A percentile compares a stretch with the other conserved stretches of the same genome.
phyloP scores from a whole-genome alignment of 23 tunicate species.

The Pegea sp. region DNA sequence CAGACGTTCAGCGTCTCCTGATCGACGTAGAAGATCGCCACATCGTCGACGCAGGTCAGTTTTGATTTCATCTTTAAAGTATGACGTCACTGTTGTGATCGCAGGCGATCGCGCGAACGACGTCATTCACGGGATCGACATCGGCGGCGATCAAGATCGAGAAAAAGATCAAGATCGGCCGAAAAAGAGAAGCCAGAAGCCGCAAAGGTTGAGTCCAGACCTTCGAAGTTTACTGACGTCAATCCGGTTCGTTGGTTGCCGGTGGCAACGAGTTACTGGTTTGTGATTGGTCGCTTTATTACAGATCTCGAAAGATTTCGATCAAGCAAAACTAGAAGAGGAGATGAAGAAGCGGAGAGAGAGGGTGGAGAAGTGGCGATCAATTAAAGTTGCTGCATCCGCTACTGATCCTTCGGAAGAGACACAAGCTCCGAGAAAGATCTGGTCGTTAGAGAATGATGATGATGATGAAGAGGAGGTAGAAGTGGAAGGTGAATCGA shows the following conservation, averaged over 20 bases:
- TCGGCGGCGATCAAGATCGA: neutral
- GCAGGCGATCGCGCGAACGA: too few species aligned
- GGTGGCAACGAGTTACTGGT: neutral
- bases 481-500: conserved; percentile 1
- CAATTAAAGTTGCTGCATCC: too few species aligned
- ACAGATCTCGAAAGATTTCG: conserved; percentile 61
- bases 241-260: conserved; percentile 12
- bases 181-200: conserved; percentile 5
- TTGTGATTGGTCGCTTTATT: neutral
- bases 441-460: neutral
- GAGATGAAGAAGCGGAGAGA: conserved; percentile 72
- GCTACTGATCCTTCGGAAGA: too few species aligned
- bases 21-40: conserved; percentile 11
- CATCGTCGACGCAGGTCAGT: conserved; percentile 11
- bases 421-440: too few species aligned
- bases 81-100: too few species aligned
- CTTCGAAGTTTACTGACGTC: conserved; percentile 36
- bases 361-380: conserved; percentile 82
- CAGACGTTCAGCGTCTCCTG: conserved; percentile 25
- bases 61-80: neutral
- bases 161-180: conserved; percentile 6
- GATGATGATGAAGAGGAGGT: conserved; percentile 5
- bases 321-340: conserved; percentile 73
- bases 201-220: conserved; percentile 6
- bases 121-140: too few species aligned